phyloP scores from a whole-genome alignment of 2,113 vertebrate species.

The Petrocephalus microphthalmus region DNA sequence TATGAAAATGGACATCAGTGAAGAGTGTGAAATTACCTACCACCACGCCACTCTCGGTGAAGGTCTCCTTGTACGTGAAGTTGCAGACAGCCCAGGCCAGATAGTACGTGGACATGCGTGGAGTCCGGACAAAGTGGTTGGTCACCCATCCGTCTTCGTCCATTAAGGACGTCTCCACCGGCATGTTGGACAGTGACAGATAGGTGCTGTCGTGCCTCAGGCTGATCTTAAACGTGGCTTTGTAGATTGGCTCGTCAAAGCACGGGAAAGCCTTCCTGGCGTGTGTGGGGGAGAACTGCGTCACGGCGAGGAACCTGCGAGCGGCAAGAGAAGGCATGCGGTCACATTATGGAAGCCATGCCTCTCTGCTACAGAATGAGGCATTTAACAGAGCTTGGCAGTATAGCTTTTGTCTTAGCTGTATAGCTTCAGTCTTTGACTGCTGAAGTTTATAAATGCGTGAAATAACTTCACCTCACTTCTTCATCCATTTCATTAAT shows the following conservation, averaged over 20 bases:
- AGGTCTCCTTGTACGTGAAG: slow-evolving; percentile 85
- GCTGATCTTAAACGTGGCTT: slow-evolving; percentile 90
- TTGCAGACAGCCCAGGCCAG: slow-evolving; percentile 96
- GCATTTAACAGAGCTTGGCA: not conserved
- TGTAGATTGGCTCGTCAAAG: slow-evolving; percentile 96
- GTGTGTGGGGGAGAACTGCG: slow-evolving; percentile 92
- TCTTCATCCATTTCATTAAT: not conserved
- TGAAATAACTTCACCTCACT: not conserved
- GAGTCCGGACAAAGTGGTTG: slow-evolving; percentile 83
- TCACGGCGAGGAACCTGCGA: slow-evolving; percentile 85
- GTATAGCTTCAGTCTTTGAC: not conserved
- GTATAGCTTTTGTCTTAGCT: not conserved
- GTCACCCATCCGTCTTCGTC: slow-evolving; percentile 88
- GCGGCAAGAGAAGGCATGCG: not conserved
- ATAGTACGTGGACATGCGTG: slow-evolving; percentile 96
- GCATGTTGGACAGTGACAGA: slow-evolving; percentile 94
- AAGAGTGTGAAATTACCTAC: slow-evolving; percentile 66
- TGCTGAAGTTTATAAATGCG: not conserved
- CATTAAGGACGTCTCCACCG: slow-evolving; percentile 71
- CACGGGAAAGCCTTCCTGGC: slow-evolving; percentile 97
- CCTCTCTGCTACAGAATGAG: not conserved
- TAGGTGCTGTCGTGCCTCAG: slow-evolving; percentile 85
- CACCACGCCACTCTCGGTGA: slow-evolving; percentile 73
- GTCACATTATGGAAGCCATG: not conserved
- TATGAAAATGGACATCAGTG: slow-evolving; percentile 14